Conservation (phyloP, 2,797 vertebrate genomes). For the Coccyzus lansbergi region DNA sequence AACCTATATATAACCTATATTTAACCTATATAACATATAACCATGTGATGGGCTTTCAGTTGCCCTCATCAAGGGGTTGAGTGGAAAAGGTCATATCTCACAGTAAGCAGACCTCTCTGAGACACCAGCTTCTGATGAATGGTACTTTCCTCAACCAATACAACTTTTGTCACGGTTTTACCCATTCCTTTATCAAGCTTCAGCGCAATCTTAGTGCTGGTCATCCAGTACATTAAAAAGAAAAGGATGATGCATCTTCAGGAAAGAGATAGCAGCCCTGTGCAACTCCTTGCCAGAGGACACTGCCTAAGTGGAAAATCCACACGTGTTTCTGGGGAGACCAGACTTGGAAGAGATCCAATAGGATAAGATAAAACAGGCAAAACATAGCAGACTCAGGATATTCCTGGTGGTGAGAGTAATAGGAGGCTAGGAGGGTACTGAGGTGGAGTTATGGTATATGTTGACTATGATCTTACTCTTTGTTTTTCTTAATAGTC, state of each 20-base stretch:
- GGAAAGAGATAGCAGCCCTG: neutral
- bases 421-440: neutral
- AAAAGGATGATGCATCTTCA: neutral
- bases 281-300: neutral
- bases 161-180: neutral
- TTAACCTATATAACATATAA: too few species aligned
- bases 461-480: neutral
- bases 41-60: neutral
- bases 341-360: neutral
- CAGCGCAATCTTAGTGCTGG: neutral
- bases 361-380: neutral
- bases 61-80: neutral
- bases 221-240: neutral
- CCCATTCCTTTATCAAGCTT: neutral
- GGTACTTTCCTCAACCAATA: neutral
- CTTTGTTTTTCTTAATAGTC: neutral
- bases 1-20: too few species aligned
- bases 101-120: neutral
- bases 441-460: neutral
- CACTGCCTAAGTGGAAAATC: neutral
- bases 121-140: neutral
- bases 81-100: neutral
- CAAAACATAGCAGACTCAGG: neutral
- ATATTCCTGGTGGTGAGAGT: neutral
- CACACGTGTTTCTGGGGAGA: accelerated